A percentile compares a stretch with the other conserved stretches of the same genome.
These are phyloP conservation scores for Astreopora myriophthalma DNA, from an alignment of 64 coral and sea anemone genomes.

Conservation along the genomic window DNA sequence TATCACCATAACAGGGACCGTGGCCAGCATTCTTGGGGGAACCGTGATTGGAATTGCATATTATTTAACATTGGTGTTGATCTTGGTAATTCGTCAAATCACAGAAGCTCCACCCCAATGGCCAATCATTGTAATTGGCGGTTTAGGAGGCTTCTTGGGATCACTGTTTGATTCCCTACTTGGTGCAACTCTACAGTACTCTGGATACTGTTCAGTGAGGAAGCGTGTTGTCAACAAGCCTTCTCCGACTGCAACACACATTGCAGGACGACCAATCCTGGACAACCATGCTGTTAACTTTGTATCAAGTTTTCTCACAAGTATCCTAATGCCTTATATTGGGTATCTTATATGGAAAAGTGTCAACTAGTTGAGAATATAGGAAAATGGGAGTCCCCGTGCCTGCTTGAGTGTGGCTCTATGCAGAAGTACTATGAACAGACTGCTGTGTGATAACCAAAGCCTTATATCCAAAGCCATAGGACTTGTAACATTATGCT, in stretches of 20 bases:
- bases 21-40: slow-evolving; percentile 89
- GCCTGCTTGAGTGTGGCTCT: too few species aligned
- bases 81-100: slow-evolving; percentile 38
- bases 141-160: slow-evolving; percentile 85
- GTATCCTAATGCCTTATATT: slow-evolving; percentile 76
- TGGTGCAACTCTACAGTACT: slow-evolving; percentile 95
- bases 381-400: too few species aligned
- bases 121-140: slow-evolving; percentile 90
- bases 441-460: too few species aligned
- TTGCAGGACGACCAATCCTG: slow-evolving; percentile 77
- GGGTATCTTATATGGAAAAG: slow-evolving; percentile 92
- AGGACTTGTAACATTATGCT: too few species aligned
- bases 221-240: slow-evolving; percentile 87
- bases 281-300: slow-evolving; percentile 97
- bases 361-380: neutral
- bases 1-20: slow-evolving; percentile 80
- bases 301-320: slow-evolving; percentile 69
- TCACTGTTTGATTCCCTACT: slow-evolving; percentile 86
- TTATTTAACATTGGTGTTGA: slow-evolving; percentile 45
- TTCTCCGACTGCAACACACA: slow-evolving; percentile 72
- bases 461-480: too few species aligned
- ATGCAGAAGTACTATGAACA: too few species aligned
- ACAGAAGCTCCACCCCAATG: slow-evolving; percentile 74
- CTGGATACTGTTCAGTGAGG: slow-evolving; percentile 84
- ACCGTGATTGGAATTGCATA: slow-evolving; percentile 85